Conservation (phyloP, 23 tunicate genomes). For the Halocynthia roretzi region DNA sequence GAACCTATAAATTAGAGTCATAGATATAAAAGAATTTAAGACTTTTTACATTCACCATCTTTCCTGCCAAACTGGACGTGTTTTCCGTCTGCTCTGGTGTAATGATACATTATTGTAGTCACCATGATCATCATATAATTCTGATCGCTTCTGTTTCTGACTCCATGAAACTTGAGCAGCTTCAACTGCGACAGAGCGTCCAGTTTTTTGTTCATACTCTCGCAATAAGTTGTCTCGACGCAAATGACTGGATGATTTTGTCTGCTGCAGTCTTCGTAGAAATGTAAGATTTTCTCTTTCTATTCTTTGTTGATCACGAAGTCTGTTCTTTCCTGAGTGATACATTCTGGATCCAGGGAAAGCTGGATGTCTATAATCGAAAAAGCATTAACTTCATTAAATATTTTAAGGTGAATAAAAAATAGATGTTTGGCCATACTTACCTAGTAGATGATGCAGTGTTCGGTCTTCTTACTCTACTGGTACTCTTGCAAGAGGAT, state of each 20-base stretch:
- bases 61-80: slow-evolving; percentile 67
- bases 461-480: slow-evolving; percentile 27
- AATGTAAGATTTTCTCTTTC: slow-evolving; percentile 87
- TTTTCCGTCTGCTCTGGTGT: slow-evolving; percentile 15
- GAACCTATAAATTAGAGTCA: too few species aligned
- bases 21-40: too few species aligned
- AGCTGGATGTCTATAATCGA: neutral
- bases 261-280: slow-evolving; percentile 53
- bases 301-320: slow-evolving; percentile 57
- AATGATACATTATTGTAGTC: slow-evolving; percentile 29
- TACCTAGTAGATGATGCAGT: slow-evolving; percentile 18
- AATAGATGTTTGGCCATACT: neutral
- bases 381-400: neutral
- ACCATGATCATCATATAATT: slow-evolving; percentile 33
- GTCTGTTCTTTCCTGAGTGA: slow-evolving; percentile 68
- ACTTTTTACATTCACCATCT: slow-evolving; percentile 30
- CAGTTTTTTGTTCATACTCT: slow-evolving; percentile 57
- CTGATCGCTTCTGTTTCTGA: slow-evolving; percentile 29
- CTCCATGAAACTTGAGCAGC: neutral
- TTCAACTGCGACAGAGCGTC: slow-evolving; percentile 2
- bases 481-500: slow-evolving; percentile 21
- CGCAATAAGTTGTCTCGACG: slow-evolving; percentile 30
- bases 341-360: slow-evolving; percentile 35
- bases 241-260: slow-evolving; percentile 55
- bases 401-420: neutral